Conservation (phyloP, 2,888 invertebrate species). For the Galeopsomyia nigrocyanea region DNA sequence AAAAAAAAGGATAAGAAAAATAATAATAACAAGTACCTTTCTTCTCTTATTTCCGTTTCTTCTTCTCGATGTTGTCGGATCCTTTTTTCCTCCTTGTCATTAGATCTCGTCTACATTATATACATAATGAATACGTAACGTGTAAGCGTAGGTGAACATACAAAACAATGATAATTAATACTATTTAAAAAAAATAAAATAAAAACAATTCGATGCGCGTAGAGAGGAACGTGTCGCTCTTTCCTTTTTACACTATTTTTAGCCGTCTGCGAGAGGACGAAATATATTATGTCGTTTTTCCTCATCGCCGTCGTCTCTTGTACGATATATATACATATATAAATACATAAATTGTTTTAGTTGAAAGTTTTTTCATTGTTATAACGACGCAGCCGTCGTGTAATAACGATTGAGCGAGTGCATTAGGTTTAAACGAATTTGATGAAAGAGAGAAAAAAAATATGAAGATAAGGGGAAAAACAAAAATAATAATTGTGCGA, state of each 20-base stretch:
- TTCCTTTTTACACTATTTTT: conserved; percentile 3
- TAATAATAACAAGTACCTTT: background rate
- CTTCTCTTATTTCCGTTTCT: conserved; percentile 14
- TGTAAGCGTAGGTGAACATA: conserved; percentile 3
- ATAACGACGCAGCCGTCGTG: conserved; percentile 18
- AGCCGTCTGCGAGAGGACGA: background rate
- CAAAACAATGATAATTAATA: background rate
- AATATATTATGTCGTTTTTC: background rate
- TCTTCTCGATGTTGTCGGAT: conserved; percentile 4
- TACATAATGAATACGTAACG: background rate
- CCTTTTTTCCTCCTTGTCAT: conserved; percentile 22
- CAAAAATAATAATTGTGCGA: no score
- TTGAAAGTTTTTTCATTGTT: conserved; percentile 9
- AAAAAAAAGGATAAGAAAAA: conserved; percentile 11
- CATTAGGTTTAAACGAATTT: conserved; percentile 22
- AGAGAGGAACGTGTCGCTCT: background rate
- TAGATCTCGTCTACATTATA: conserved; percentile 1
- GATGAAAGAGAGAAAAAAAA: conserved; percentile 2
- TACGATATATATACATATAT: background rate
- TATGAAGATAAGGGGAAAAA: no score
- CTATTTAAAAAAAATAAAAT: background rate
- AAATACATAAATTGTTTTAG: no score
- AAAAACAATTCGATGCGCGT: background rate
- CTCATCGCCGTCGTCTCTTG: background rate
- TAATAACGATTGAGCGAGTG: conserved; percentile 31